Evolutionary conservation across 2,113 vertebrate species (phyloP).

Genomic region (Montifringilla adamsi): DNA sequence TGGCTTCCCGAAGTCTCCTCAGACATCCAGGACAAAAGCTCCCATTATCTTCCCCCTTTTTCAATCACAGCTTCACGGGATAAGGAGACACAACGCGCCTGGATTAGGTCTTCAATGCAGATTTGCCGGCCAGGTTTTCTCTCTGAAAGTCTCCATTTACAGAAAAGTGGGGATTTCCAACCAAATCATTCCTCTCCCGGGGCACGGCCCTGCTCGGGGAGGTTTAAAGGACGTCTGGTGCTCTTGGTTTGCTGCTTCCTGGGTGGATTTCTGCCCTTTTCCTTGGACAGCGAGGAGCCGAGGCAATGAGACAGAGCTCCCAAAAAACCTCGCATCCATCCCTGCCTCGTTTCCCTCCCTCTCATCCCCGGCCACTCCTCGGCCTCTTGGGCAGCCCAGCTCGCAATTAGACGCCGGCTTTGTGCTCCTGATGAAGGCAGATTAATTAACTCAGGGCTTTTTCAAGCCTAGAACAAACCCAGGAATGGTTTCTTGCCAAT

Average conservation of each 20-base stretch:
- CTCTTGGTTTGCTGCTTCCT: neutral
- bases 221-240: neutral
- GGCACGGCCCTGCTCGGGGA: neutral
- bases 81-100: neutral
- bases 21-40: slow-evolving; percentile 31
- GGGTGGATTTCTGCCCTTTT: neutral
- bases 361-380: slow-evolving; percentile 35
- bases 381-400: slow-evolving; percentile 50
- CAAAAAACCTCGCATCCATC: slow-evolving; percentile 26
- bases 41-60: neutral
- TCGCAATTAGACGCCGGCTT: slow-evolving; percentile 48
- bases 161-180: neutral
- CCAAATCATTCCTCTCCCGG: neutral
- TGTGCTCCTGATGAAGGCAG: slow-evolving; percentile 44
- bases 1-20: slow-evolving; percentile 24
- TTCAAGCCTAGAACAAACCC: slow-evolving; percentile 27
- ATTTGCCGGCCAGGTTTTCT: neutral
- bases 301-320: slow-evolving; percentile 45
- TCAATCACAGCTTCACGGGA: neutral
- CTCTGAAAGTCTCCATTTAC: neutral
- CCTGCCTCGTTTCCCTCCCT: slow-evolving; percentile 50
- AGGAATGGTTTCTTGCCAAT: neutral
- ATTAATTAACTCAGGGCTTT: slow-evolving; percentile 65
- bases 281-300: neutral
- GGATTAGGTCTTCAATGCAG: neutral